Evolutionary conservation across 2,113 vertebrate species (phyloP).

Genomic region (Pseudopipra pipra): DNA sequence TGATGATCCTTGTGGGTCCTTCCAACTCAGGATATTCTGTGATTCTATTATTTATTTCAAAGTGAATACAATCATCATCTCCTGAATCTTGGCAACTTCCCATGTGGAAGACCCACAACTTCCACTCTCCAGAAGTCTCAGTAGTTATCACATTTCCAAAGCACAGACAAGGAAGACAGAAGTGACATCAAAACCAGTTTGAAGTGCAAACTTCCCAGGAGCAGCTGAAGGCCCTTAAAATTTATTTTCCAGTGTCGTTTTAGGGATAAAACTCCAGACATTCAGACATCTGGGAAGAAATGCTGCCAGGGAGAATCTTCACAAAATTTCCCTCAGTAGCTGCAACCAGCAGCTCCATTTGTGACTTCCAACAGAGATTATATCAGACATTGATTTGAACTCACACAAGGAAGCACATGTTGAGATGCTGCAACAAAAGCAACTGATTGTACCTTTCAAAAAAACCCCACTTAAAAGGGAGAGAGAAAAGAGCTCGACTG

Average conservation of each 20-base stretch:
- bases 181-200: not conserved
- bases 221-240: not conserved
- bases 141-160: not conserved
- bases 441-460: slow-evolving; percentile 46
- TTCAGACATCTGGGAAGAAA: not conserved
- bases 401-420: not conserved
- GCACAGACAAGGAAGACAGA: not conserved
- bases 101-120: not conserved
- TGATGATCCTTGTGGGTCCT: not conserved
- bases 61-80: not conserved
- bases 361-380: not conserved
- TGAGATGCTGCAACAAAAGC: slow-evolving; percentile 58
- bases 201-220: not conserved
- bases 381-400: slow-evolving; percentile 26
- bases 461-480: slow-evolving; percentile 12
- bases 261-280: not conserved
- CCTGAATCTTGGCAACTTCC: not conserved
- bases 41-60: not conserved
- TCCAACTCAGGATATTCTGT: not conserved
- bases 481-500: slow-evolving; percentile 6
- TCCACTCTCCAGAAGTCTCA: not conserved
- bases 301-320: not conserved
- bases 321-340: not conserved
- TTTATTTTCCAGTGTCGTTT: not conserved
- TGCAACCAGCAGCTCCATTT: not conserved